A percentile compares a stretch with the other conserved stretches of the same genome.
Conservation (phyloP, 2,113 vertebrate genomes). For the Pholis gunnellus region DNA sequence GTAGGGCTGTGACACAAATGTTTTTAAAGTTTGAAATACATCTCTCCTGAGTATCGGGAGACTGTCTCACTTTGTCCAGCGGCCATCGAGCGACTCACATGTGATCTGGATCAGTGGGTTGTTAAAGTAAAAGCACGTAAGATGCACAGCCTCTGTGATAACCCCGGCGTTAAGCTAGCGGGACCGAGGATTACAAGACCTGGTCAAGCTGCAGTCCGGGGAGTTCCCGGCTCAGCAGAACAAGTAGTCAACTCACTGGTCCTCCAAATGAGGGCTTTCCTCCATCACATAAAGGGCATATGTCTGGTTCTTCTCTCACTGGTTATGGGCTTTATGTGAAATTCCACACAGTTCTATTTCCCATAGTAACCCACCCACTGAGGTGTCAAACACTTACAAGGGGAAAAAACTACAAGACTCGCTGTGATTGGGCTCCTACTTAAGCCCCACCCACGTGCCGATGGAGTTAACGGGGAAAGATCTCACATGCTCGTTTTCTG, state of each 20-base stretch:
- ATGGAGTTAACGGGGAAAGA: conserved; percentile 41
- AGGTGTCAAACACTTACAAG: conserved; percentile 53
- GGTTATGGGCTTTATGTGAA: conserved; percentile 49
- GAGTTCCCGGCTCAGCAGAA: conserved; percentile 31
- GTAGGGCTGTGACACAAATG: neutral
- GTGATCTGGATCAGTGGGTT: conserved; percentile 4
- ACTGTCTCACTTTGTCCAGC: neutral
- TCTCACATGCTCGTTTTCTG: conserved; percentile 26
- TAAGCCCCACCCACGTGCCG: conserved; percentile 35
- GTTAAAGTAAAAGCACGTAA: neutral
- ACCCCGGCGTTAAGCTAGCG: neutral
- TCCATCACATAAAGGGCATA: conserved; percentile 23
- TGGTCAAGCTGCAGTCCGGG: conserved; percentile 11
- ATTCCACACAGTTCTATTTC: conserved; percentile 63
- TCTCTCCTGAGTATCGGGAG: neutral
- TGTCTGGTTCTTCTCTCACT: conserved; percentile 49
- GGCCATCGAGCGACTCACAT: neutral
- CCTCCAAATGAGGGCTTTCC: conserved; percentile 27
- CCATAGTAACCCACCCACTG: conserved; percentile 61
- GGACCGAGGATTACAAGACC: neutral
- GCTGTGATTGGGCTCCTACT: conserved; percentile 53
- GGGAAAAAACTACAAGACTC: conserved; percentile 51
- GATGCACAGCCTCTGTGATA: neutral
- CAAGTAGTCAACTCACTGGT: conserved; percentile 1
- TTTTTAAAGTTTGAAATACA: neutral